A percentile compares a stretch with the other conserved stretches of the same genome.
These are phyloP conservation scores for Glaucopsyche alexis DNA, from an alignment of 2,888 invertebrate genomes.

Conservation along the genomic window DNA sequence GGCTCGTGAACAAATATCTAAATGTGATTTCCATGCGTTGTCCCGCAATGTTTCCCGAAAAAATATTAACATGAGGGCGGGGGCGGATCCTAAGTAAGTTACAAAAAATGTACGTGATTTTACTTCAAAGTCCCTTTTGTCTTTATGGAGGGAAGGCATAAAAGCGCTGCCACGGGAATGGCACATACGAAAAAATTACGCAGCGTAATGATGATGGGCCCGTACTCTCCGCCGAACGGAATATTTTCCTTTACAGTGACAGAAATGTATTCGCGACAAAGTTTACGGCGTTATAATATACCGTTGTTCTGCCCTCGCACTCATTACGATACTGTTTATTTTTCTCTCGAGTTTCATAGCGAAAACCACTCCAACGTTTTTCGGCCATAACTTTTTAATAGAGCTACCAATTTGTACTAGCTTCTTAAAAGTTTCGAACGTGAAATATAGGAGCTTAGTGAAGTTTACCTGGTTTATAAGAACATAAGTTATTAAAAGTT, in stretches of 20 bases:
- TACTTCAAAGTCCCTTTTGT: conserved; percentile 80
- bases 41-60: conserved; percentile 79
- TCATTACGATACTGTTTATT: conserved; percentile 43
- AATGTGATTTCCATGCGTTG: conserved; percentile 80
- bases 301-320: conserved; percentile 34
- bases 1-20: conserved; percentile 77
- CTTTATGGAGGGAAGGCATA: conserved; percentile 78
- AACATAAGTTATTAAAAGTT: conserved; percentile 36
- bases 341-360: conserved; percentile 37
- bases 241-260: conserved; percentile 73
- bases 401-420: conserved; percentile 40
- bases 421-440: conserved; percentile 41
- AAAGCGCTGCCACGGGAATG: conserved; percentile 76
- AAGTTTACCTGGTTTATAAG: conserved; percentile 37
- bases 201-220: conserved; percentile 77
- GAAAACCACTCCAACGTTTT: conserved; percentile 38
- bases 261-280: conserved; percentile 62
- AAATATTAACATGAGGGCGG: conserved; percentile 79
- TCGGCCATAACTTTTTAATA: conserved; percentile 41
- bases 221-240: conserved; percentile 73
- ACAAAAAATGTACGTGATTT: conserved; percentile 81
- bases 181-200: conserved; percentile 79
- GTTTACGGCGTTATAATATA: conserved; percentile 52
- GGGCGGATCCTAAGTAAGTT: conserved; percentile 78
- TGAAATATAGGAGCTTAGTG: conserved; percentile 38